These are phyloP conservation scores for Trematomus loennbergii DNA, from an alignment of 2,113 vertebrate genomes.

Conservation along the genomic window DNA sequence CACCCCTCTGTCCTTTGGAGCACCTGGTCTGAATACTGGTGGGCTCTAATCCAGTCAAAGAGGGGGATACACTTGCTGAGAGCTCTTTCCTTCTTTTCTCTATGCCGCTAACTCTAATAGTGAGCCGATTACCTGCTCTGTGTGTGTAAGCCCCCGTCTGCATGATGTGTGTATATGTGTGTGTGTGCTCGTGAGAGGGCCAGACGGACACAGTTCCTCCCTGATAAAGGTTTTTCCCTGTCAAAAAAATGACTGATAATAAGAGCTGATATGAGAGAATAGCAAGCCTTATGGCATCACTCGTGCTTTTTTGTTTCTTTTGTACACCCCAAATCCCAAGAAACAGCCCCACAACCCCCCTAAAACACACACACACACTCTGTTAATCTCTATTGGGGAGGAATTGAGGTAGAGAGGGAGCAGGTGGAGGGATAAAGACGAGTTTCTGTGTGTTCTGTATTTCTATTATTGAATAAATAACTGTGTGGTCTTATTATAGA, in stretches of 20 bases:
- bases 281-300: conserved; percentile 73
- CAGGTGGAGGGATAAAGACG: conserved; percentile 67
- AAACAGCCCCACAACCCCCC: conserved; percentile 32
- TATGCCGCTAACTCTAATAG: conserved; percentile 56
- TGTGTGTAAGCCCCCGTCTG: conserved; percentile 44
- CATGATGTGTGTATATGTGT: conserved; percentile 36
- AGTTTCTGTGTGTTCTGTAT: conserved; percentile 60
- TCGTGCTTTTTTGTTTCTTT: conserved; percentile 69
- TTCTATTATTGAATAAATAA: conserved; percentile 59
- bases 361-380: conserved; percentile 21
- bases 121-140: conserved; percentile 83
- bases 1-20: conserved; percentile 51
- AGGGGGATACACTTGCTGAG: conserved; percentile 58
- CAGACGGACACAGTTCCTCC: conserved; percentile 70
- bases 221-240: conserved; percentile 78
- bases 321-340: conserved; percentile 72
- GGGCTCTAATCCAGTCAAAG: conserved; percentile 76
- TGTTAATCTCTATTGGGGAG: conserved; percentile 63
- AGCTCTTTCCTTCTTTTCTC: conserved; percentile 65
- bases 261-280: conserved; percentile 78
- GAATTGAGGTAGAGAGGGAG: conserved; percentile 62
- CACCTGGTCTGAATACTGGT: conserved; percentile 71
- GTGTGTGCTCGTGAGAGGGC: conserved; percentile 19
- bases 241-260: conserved; percentile 77
- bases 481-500: conserved; percentile 65